Base-by-base conservation (phyloP, 2,888 invertebrate genomes). In the Orchestes rusci region DNA sequence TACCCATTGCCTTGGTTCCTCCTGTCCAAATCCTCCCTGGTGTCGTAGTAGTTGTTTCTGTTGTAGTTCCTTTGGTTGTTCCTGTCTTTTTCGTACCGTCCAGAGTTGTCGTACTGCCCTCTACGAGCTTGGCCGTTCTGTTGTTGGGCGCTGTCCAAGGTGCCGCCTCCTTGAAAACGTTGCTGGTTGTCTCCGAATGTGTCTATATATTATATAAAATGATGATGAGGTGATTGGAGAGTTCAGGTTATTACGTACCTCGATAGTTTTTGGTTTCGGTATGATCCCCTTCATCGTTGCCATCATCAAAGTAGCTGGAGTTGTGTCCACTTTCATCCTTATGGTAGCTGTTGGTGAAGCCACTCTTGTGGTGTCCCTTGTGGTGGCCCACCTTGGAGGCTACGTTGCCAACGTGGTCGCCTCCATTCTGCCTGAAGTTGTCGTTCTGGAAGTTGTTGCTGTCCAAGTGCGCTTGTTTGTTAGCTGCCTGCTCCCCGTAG, bases 261-360 rank as follows among this genome's bases (percentile, higher is more conserved):
- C 58, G 60, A 7, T 59, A 56, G 17, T 60, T 65, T 43, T 67
- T 64, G 8, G 62, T 60, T 17, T 62, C 58, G 28, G 56, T 61
- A 44, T 67, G 62, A 29, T 63, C 69, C 10, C 69, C 72, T 52
- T 70, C 66, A 38, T 73, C 70, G 31, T 68, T 66, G 30, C 67
- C 73, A 57, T 82, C 81, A 56, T 82, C 82, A 57, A 78, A 82
- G 64, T 73, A 82, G 18, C 79, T 80, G 42, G 79, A 77, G 55
- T 80, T 80, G 56, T 77, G 79, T 0, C 80, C 81, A 8, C 76
- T 77, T 59, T 82, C 82, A 53, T 82, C 81, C 62, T 82, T 82
- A 56, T 79, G 78, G 56, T 82, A 82, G 10, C 76, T 75, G 56
- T 81, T 81, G 54, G 75, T 76, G 59, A 80, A 83, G 13, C 82